phyloP scores from a whole-genome alignment of 2,113 vertebrate species.

The Lophochroa leadbeateri region DNA sequence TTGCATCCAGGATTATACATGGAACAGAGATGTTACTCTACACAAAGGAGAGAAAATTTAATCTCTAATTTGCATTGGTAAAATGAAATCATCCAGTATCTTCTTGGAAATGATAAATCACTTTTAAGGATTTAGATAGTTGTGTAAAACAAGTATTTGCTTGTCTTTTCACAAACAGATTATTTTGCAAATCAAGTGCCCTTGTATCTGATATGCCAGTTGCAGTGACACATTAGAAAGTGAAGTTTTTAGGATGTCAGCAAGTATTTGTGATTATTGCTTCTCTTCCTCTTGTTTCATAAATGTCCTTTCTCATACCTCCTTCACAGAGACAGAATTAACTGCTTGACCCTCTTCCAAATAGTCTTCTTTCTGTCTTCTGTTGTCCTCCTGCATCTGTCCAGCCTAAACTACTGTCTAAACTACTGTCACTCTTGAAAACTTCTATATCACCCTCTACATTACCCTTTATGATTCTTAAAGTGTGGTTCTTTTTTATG shows the following conservation, averaged over 20 bases:
- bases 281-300: neutral
- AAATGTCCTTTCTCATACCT: neutral
- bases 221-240: neutral
- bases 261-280: neutral
- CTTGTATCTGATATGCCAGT: neutral
- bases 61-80: neutral
- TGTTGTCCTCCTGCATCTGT: neutral
- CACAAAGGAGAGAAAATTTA: neutral
- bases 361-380: neutral
- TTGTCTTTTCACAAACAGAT: neutral
- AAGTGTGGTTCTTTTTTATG: neutral
- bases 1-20: neutral
- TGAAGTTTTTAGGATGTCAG: neutral
- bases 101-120: neutral
- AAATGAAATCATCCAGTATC: neutral
- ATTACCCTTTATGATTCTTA: neutral
- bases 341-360: neutral
- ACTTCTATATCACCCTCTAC: neutral
- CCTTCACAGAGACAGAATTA: neutral
- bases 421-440: neutral
- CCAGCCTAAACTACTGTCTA: neutral
- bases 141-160: neutral
- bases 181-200: neutral
- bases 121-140: neutral
- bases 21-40: neutral